Evolutionary conservation across 2,888 invertebrate species (phyloP).

Genomic region (Axea sp.): DNA sequence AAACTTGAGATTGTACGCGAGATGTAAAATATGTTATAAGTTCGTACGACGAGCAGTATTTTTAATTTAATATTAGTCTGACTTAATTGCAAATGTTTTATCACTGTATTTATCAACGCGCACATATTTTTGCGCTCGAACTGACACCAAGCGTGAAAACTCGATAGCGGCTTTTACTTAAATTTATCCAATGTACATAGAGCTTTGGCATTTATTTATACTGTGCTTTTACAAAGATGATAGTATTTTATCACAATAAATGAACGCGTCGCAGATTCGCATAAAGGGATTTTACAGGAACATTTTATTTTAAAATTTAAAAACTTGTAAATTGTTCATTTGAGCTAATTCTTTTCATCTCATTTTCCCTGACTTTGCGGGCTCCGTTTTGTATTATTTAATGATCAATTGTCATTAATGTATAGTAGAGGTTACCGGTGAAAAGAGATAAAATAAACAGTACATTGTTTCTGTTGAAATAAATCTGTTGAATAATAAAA

Average conservation of each 20-base stretch:
- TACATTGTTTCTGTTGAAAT: constrained; percentile 78
- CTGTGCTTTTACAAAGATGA: constrained; percentile 73
- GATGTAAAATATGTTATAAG: constrained; percentile 61
- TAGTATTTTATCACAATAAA: constrained; percentile 76
- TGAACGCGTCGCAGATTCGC: constrained; percentile 60
- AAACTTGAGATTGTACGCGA: constrained; percentile 40
- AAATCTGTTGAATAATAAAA: constrained; percentile 77
- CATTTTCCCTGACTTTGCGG: constrained; percentile 66
- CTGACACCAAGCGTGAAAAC: constrained; percentile 43
- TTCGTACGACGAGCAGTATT: constrained; percentile 77
- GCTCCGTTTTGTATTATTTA: constrained; percentile 77
- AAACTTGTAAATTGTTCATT: no score
- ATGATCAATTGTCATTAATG: constrained; percentile 76
- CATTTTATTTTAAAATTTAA: no score
- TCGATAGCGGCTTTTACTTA: constrained; percentile 78
- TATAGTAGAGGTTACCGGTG: constrained; percentile 78
- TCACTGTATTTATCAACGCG: constrained; percentile 66
- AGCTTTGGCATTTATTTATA: constrained; percentile 79
- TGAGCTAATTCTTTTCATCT: no score
- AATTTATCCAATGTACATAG: constrained; percentile 73
- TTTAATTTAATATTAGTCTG: constrained; percentile 76
- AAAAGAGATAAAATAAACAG: constrained; percentile 74
- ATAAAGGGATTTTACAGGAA: constrained; percentile 40
- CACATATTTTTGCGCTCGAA: constrained; percentile 52
- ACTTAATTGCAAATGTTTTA: constrained; percentile 71